phyloP scores from a whole-genome alignment of 2,888 invertebrate species.

The Aphidoletes aphidimyza region DNA sequence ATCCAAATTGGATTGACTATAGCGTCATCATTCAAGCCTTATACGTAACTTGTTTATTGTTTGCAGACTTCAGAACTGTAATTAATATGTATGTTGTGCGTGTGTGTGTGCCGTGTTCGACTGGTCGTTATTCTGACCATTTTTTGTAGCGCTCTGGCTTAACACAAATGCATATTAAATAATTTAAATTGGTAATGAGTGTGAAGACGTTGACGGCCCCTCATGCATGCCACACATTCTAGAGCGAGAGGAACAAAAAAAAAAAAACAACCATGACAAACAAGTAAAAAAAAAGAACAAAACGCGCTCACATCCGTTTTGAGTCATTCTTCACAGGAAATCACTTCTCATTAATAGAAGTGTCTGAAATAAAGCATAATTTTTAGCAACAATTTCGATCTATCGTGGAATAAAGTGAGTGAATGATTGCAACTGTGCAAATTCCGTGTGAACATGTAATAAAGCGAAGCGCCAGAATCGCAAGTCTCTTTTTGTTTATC shows the following conservation, averaged over 20 bases:
- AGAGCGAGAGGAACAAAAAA: background rate
- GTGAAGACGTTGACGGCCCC: background rate
- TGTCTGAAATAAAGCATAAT: background rate
- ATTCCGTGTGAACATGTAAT: background rate
- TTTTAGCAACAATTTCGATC: background rate
- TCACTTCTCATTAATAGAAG: background rate
- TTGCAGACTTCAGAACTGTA: background rate
- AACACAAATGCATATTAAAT: background rate
- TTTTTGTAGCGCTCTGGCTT: no score
- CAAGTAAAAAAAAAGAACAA: background rate
- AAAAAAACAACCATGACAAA: background rate
- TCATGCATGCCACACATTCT: no score
- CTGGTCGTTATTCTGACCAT: no score
- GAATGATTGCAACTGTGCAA: background rate
- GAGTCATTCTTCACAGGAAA: background rate
- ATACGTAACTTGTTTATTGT: background rate
- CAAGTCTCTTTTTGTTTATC: background rate
- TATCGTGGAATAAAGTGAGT: background rate
- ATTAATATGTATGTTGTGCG: background rate
- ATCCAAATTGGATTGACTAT: background rate
- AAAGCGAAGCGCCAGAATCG: background rate
- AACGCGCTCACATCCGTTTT: conserved; percentile 16
- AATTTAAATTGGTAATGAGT: conserved; percentile 30
- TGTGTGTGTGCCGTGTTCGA: background rate
- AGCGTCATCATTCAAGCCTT: background rate